Evolutionary conservation across 2,113 vertebrate species (phyloP), one percentile per base, ranked within the genome.

Genomic region (Corynorhinus townsendii): DNA sequence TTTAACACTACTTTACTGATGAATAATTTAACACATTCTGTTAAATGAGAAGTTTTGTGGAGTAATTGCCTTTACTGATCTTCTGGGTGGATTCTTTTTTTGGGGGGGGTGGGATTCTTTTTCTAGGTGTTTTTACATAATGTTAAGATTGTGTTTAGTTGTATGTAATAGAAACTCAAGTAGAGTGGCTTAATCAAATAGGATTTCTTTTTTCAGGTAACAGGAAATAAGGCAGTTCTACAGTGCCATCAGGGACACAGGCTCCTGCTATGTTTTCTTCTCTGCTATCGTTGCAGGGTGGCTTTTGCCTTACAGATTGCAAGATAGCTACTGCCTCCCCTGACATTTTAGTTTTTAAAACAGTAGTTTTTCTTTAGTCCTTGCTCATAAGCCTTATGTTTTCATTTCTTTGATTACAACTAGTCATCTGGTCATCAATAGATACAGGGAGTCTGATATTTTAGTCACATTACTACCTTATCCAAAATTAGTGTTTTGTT

Each of bases 31-130:
- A 95, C 40, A 83, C 17, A 35, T 90, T 86, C 30, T 92, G 40
- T 91, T 96, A 88, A 95, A 66, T 94, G 85, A 80, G 38, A 92
- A 87, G 17, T 87, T 93, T 86, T 76, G 66, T 87, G 77, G 33
- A 77, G 72, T 96, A 93, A 73, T 91, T 93, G 72, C 16, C 38
- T 93, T 89, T 89, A 83, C 54, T 85, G 47, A 85, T 92, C 79
- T 92, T 79, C 9, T 91, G 33, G 76, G 45, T 96, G 49, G 35
- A 68, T 96, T 77, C 24, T 95, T 96, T 59, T 59, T 15, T 54
- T 54, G 17, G 16, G 49, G 15, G 24, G 10, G 26, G 76, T 40
- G 96, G 43, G 33, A 68, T 96, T 77, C 16, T 95, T 96, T 94
- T 47, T n/a, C 38, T 86, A 73, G 40, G 66, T 88, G 19, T 45